phyloP scores from a whole-genome alignment of 2,888 invertebrate species.

The Callyntrura sp. region DNA sequence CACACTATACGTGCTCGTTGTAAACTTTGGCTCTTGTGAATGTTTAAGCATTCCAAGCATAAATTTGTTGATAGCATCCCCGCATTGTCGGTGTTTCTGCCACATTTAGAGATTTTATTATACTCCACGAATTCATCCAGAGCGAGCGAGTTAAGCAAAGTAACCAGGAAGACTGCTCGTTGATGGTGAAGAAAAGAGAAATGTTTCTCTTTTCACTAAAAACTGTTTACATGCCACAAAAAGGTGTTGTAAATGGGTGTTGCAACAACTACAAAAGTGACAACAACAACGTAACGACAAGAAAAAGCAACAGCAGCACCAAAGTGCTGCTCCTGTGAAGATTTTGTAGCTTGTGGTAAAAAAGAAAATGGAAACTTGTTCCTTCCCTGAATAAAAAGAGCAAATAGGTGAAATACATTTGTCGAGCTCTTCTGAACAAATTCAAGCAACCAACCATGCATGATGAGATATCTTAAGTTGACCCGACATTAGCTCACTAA shows the following conservation, averaged over 20 bases:
- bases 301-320: conserved; percentile 28
- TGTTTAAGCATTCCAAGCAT: conserved; percentile 71
- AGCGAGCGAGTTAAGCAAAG: conserved; percentile 47
- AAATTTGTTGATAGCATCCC: conserved; percentile 67
- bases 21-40: conserved; percentile 42
- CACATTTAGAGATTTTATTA: conserved; percentile 64
- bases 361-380: conserved; percentile 51
- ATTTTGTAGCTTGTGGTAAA: conserved; percentile 49
- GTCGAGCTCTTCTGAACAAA: conserved; percentile 58
- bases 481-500: conserved; percentile 74
- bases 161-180: background rate
- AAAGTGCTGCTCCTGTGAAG: too few species aligned
- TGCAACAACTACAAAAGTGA: conserved; percentile 73
- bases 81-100: conserved; percentile 65
- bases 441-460: conserved; percentile 69
- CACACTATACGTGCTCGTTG: background rate
- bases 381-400: conserved; percentile 46
- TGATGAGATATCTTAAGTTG: conserved; percentile 77
- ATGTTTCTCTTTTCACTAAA: conserved; percentile 73
- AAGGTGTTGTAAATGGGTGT: conserved; percentile 78
- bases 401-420: conserved; percentile 62
- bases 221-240: conserved; percentile 78
- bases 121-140: conserved; percentile 47
- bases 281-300: conserved; percentile 59
- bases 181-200: conserved; percentile 62